Percentiles rank a stretch among this genome's conserved stretches.
phyloP scores from a whole-genome alignment of 1,140 invertebrate genomes.

The Rhopalosiphum maidis region DNA sequence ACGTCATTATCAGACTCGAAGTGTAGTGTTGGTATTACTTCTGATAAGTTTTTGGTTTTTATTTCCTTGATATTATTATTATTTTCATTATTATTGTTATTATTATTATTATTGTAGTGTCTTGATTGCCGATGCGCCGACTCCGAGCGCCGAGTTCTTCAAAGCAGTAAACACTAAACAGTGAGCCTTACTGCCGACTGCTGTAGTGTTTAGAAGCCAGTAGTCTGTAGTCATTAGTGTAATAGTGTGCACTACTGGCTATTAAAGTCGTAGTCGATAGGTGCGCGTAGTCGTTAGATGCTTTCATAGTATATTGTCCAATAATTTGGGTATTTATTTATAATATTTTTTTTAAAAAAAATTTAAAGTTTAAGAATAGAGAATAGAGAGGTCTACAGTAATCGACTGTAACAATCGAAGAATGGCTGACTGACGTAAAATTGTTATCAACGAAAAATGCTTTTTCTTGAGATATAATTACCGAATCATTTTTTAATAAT shows the following conservation, averaged over 20 bases:
- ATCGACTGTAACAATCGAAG: neutral
- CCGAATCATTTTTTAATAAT: neutral
- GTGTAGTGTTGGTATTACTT: conserved; percentile 30
- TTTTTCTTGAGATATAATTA: neutral
- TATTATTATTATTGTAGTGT: neutral
- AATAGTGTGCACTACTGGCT: neutral
- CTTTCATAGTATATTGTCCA: neutral
- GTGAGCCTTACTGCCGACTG: neutral
- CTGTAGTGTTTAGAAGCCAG: neutral
- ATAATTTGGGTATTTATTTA: neutral
- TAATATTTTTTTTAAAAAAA: neutral
- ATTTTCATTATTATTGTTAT: neutral
- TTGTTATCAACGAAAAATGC: neutral
- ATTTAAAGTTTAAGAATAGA: neutral
- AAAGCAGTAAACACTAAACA: neutral
- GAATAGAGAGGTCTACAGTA: neutral
- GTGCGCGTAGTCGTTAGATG: neutral
- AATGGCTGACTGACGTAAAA: neutral
- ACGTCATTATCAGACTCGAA: neutral
- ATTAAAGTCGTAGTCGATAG: neutral
- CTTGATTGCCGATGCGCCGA: neutral
- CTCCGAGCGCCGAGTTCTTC: neutral
- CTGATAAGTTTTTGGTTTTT: conserved; percentile 8
- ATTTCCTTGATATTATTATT: neutral
- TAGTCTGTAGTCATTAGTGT: neutral